Conservation (phyloP, 2,797 vertebrate species). For the Zalophus californianus region DNA sequence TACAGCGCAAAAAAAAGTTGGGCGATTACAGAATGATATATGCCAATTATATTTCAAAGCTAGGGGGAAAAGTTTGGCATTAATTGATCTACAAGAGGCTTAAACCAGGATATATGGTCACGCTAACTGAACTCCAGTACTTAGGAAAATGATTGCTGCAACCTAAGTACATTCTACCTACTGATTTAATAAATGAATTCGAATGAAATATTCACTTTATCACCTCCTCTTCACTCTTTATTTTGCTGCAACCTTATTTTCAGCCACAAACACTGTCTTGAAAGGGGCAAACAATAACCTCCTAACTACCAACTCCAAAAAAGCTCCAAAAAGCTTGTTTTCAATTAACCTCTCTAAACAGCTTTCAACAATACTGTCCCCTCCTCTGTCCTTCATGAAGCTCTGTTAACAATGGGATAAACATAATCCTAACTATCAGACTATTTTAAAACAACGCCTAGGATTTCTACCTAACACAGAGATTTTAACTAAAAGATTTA, state of each 20-base stretch:
- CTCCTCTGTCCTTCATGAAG: neutral
- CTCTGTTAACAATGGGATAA: neutral
- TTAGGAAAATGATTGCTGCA: neutral
- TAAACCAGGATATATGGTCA: neutral
- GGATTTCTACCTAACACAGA: neutral
- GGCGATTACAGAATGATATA: neutral
- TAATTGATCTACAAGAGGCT: neutral
- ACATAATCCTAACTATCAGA: constrained; percentile 18
- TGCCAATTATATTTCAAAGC: neutral
- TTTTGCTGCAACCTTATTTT: neutral
- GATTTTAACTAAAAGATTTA: constrained; percentile 26
- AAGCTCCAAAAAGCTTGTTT: neutral
- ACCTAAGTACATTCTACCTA: neutral
- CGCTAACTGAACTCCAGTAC: neutral
- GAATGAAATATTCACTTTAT: constrained; percentile 2
- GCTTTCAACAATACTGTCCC: neutral
- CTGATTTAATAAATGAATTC: neutral
- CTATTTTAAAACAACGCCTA: neutral
- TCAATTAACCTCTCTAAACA: constrained; percentile 36
- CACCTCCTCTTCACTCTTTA: neutral
- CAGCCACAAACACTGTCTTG: neutral
- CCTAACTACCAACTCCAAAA: neutral
- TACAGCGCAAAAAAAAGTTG: neutral
- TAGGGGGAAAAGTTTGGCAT: neutral
- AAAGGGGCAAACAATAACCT: neutral